Percentiles rank a stretch among this genome's conserved stretches.
Evolutionary conservation across 2,797 vertebrate species (phyloP).

Genomic region (Ceyx erithaca): DNA sequence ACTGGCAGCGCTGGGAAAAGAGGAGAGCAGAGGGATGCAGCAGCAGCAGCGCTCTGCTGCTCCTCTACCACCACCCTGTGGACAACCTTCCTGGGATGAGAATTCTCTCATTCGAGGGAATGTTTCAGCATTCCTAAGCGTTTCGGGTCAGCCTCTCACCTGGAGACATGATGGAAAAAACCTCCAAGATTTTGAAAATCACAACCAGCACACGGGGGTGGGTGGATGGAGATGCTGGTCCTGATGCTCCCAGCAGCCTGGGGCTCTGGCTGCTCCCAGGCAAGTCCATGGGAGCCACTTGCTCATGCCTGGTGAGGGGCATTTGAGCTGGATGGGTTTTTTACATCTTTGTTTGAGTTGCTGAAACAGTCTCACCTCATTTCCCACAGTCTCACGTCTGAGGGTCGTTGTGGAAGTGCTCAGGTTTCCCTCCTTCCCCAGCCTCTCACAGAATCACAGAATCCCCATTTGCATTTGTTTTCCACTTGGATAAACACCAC

Average conservation of each 20-base stretch:
- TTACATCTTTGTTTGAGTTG: neutral
- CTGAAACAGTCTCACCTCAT: neutral
- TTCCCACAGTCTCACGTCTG: accelerated
- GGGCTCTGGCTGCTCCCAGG: neutral
- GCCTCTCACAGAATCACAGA: neutral
- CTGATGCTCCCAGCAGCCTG: accelerated
- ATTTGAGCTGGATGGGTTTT: neutral
- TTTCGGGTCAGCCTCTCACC: accelerated
- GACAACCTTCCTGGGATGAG: neutral
- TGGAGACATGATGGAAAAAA: accelerated
- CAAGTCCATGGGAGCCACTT: accelerated
- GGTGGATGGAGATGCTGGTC: neutral
- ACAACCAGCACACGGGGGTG: accelerated
- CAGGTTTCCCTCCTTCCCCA: neutral
- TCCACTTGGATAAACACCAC: neutral
- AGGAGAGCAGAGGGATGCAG: neutral
- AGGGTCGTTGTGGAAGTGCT: neutral
- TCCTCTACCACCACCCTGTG: constrained; percentile 54
- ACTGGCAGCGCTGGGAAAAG: neutral
- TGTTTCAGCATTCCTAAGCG: accelerated
- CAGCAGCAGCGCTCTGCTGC: neutral
- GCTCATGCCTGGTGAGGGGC: accelerated
- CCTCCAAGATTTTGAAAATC: accelerated
- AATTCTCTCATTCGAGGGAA: neutral
- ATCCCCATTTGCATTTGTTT: neutral